A percentile compares a stretch with the other conserved stretches of the same genome.
phyloP scores from a whole-genome alignment of 2,888 invertebrate species.

The Brachylomia viminalis region DNA sequence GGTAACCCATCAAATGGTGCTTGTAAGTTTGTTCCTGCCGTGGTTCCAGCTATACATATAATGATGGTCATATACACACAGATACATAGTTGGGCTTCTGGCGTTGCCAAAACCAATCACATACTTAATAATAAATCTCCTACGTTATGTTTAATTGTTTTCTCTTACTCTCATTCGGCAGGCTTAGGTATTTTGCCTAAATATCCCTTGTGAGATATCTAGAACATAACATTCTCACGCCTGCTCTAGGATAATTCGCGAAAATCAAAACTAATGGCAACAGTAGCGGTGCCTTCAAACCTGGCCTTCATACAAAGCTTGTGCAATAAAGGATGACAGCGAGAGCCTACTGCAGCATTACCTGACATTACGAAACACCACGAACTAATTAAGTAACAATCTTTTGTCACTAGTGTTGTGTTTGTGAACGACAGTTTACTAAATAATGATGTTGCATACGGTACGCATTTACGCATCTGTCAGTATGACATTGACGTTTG shows the following conservation, averaged over 20 bases:
- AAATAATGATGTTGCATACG: no score
- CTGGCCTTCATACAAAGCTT: constrained; percentile 24
- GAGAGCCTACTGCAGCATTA: constrained; percentile 10
- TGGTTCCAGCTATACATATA: background rate
- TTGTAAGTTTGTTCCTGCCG: background rate
- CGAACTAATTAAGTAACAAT: background rate
- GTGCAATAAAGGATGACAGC: background rate
- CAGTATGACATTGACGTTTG: no score
- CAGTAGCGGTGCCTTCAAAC: constrained; percentile 4
- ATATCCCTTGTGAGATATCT: background rate
- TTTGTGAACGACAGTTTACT: no score
- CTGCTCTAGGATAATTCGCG: background rate
- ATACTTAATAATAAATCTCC: background rate
- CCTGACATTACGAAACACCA: background rate
- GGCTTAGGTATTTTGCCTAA: background rate
- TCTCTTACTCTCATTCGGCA: background rate
- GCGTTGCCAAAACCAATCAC: background rate
- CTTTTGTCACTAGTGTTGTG: background rate
- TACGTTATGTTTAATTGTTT: background rate
- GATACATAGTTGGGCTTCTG: background rate
- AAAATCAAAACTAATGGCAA: constrained; percentile 16
- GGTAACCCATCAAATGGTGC: background rate
- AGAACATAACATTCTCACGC: background rate
- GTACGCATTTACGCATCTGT: no score
- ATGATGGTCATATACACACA: background rate